Percentiles rank a stretch among this genome's conserved stretches.
Evolutionary conservation across 2,113 vertebrate species (phyloP).

Genomic region (Ictalurus furcatus): DNA sequence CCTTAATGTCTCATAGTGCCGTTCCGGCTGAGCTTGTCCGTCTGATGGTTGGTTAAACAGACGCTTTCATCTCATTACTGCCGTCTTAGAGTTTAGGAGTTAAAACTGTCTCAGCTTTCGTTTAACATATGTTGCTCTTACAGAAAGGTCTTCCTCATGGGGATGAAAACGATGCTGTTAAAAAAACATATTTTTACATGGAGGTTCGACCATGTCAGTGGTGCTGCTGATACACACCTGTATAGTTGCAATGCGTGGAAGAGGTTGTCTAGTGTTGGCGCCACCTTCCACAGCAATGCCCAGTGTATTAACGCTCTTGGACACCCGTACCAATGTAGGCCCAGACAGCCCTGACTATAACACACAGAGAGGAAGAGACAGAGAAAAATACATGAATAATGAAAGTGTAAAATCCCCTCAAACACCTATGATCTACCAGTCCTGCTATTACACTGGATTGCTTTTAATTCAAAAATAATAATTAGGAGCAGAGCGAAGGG

Average conservation of each 20-base stretch:
- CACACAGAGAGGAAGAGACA: slow-evolving; percentile 7
- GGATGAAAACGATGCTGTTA: not conserved
- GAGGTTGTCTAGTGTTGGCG: slow-evolving; percentile 89
- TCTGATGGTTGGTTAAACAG: slow-evolving; percentile 32
- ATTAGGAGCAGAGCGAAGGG: not conserved
- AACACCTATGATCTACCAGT: not conserved
- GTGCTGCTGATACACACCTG: slow-evolving; percentile 75
- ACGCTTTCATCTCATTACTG: slow-evolving; percentile 13
- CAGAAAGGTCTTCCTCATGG: not conserved
- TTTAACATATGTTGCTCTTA: not conserved
- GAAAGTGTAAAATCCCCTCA: not conserved
- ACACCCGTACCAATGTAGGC: slow-evolving; percentile 79
- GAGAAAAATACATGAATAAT: not conserved
- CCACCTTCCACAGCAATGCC: slow-evolving; percentile 95
- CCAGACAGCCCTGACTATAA: slow-evolving; percentile 68
- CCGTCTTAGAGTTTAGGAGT: not conserved
- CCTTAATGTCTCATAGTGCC: not conserved
- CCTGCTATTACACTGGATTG: not conserved
- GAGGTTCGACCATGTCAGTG: not conserved
- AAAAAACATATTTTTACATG: not conserved
- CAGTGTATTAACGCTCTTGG: slow-evolving; percentile 84
- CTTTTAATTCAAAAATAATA: not conserved
- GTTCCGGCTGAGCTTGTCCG: not conserved
- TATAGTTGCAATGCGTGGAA: slow-evolving; percentile 93
- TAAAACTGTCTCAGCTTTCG: not conserved